A percentile compares a stretch with the other conserved stretches of the same genome.
Evolutionary conservation across 2,113 vertebrate genomes (phyloP).

Genomic region (Mus musculus): GRCm39 chrX:10650501-10651000

Average conservation of each 20-base stretch:
- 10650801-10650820: not conserved
- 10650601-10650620: not conserved
- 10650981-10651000: constrained; percentile 17
- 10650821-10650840: constrained; percentile 47
- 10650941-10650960: constrained; percentile 23
- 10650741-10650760: constrained; percentile 30
- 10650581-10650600: not conserved
- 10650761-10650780: constrained; percentile 60
- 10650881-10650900: constrained; percentile 56
- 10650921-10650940: constrained; percentile 38
- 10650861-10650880: constrained; percentile 1
- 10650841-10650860: constrained; percentile 48
- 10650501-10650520: constrained; percentile 1
- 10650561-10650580: constrained; percentile 16
- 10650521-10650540: not conserved
- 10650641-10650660: constrained; percentile 8
- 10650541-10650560: not conserved
- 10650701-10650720: constrained; percentile 51
- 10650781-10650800: constrained; percentile 12
- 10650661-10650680: constrained; percentile 1
- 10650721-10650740: not conserved
- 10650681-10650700: not conserved
- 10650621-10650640: not conserved
- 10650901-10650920: constrained; percentile 38
- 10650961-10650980: constrained; percentile 31